Percentiles rank a stretch among this genome's conserved stretches.
These are phyloP conservation scores for Ischnura elegans DNA, from an alignment of 2,888 invertebrate species.

Conservation along the genomic window DNA sequence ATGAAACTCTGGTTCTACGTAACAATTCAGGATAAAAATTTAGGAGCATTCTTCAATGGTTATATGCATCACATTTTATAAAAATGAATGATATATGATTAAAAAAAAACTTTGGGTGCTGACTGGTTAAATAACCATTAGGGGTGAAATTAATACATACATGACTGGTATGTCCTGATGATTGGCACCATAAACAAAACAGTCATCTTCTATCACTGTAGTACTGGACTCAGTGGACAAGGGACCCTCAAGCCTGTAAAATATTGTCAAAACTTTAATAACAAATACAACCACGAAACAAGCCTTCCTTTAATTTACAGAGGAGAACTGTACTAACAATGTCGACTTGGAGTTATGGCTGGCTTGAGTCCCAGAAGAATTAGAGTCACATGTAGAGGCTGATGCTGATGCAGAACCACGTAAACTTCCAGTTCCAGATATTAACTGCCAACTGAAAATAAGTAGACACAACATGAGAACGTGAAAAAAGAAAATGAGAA, in stretches of 20 bases:
- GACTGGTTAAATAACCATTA: too few relatives aligned
- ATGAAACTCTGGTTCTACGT: too few relatives aligned
- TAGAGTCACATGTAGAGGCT: slow-evolving; percentile 69
- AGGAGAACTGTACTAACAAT: slow-evolving; percentile 70
- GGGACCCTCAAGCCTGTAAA: slow-evolving; percentile 75
- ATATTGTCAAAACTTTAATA: neutral
- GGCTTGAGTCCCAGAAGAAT: slow-evolving; percentile 74
- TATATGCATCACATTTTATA: too few relatives aligned
- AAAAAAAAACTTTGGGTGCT: too few relatives aligned
- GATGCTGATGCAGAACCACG: slow-evolving; percentile 79
- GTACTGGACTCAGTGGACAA: slow-evolving; percentile 77
- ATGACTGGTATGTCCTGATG: slow-evolving; percentile 73
- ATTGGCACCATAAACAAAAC: slow-evolving; percentile 72
- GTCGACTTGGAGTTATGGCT: slow-evolving; percentile 71
- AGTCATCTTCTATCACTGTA: slow-evolving; percentile 78
- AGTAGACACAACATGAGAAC: neutral
- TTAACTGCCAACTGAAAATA: slow-evolving; percentile 84
- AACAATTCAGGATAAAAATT: too few relatives aligned
- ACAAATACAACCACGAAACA: slow-evolving; percentile 70
- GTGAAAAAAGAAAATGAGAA: slow-evolving; percentile 31
- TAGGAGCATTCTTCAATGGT: too few relatives aligned
- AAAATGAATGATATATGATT: too few relatives aligned
- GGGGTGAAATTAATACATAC: slow-evolving; percentile 71
- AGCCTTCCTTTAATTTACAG: neutral
- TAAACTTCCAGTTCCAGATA: slow-evolving; percentile 84